Base-by-base conservation (phyloP, 2,797 vertebrate species). In the Parotocinclus haroldoi region DNA sequence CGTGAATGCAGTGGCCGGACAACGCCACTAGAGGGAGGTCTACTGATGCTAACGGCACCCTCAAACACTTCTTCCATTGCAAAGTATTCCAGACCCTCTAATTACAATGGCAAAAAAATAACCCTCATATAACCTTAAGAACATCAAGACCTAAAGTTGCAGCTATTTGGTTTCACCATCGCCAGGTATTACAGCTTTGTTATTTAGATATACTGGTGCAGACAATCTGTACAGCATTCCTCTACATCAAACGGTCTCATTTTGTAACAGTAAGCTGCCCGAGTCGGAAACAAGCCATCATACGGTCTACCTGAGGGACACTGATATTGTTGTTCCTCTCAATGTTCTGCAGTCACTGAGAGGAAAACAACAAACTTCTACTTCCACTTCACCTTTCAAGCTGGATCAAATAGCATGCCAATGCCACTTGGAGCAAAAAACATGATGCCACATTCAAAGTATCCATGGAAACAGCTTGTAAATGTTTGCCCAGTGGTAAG, bases 21-120 rank as follows among this genome's bases (percentile, higher is more conserved):
- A 10, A n/a, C 7, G 53, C 57, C 80, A 77, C 70, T 62, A 80
- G 80, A 79, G 79, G 74, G 80, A 51, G 72, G 73, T 68, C 48
- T 65, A 49, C 58, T 27, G 68, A 75, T 71, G 48, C 56, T n/a
- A 49, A 63, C 7, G 18, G 7, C 46, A 7, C 40, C 40, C 40
- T 42, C 27, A 27, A 27, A 27, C 27, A 2, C 5, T 27, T 27
- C 27, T 27, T 27, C 27, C 27, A 5, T n/a, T n/a, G n/a, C n/a
- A n/a, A n/a, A 27, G 27, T 5, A 5, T 27, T 5, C 2, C 27
- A 27, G 27, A 5, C 5, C 27, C 2, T 27, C 27, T 27, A 27
- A 27, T 27, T 27, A 27, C 27, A 27, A 5, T 27, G 27, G 7
- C 40, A 42, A 42, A 40, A 40, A 42, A 42, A 42, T 9, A 11